These are phyloP conservation scores for Holothuria scabra DNA, from an alignment of 53 echinoderm and acorn worm genomes.

Conservation along the genomic window DNA sequence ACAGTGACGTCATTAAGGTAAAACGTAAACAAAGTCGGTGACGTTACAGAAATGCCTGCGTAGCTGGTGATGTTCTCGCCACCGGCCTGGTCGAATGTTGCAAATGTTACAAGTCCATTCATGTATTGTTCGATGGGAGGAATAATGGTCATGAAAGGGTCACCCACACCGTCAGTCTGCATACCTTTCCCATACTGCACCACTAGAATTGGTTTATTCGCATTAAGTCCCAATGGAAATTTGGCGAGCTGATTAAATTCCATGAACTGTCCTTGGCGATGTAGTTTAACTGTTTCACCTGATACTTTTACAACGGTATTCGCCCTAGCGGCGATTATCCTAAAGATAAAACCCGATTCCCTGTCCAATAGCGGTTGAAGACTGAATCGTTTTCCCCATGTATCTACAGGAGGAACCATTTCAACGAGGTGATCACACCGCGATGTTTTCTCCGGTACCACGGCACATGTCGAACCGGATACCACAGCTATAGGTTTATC, in stretches of 20 bases:
- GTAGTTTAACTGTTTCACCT: constrained; percentile 67
- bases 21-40: constrained; percentile 74
- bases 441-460: constrained; percentile 74
- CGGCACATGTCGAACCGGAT: constrained; percentile 86
- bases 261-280: constrained; percentile 72
- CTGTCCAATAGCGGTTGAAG: constrained; percentile 85
- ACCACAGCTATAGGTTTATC: constrained; percentile 78
- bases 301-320: constrained; percentile 79
- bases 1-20: constrained; percentile 64
- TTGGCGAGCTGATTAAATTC: constrained; percentile 80
- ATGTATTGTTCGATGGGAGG: constrained; percentile 96
- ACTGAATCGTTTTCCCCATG: constrained; percentile 93
- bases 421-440: constrained; percentile 94
- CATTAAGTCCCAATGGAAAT: constrained; percentile 67
- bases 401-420: constrained; percentile 85
- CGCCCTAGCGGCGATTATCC: constrained; percentile 81
- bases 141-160: constrained; percentile 87
- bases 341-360: constrained; percentile 87
- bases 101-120: constrained; percentile 78
- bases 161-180: constrained; percentile 84
- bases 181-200: constrained; percentile 91
- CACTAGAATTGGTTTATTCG: constrained; percentile 84
- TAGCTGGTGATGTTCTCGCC: constrained; percentile 58
- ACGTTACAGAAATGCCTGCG: constrained; percentile 72
- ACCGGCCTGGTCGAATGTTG: constrained; percentile 77